Percentiles rank a stretch among this genome's conserved stretches.
Evolutionary conservation across 1,140 invertebrate species (phyloP).

Genomic region (Penaeus vannamei): DNA sequence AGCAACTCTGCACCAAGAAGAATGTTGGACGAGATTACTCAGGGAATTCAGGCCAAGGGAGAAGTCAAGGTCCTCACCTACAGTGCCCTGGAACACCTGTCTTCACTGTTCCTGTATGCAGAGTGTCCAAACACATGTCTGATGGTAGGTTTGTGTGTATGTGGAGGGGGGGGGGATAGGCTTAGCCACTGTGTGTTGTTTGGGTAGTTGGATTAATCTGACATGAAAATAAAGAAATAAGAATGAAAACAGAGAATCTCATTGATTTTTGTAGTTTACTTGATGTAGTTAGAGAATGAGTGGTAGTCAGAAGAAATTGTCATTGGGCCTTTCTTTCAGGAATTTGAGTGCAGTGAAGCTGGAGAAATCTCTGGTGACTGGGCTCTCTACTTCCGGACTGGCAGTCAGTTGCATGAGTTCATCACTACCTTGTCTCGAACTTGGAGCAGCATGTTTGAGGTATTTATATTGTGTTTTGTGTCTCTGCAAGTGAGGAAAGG

Average conservation of each 20-base stretch:
- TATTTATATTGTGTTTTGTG: not conserved
- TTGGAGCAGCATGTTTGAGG: constrained; percentile 48
- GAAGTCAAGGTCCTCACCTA: constrained; percentile 55
- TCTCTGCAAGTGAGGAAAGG: not conserved
- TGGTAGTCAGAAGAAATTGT: not conserved
- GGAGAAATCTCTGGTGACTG: constrained; percentile 63
- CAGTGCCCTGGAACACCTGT: constrained; percentile 51
- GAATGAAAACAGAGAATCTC: too few species aligned
- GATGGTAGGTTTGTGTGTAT: constrained; percentile 31
- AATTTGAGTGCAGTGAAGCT: constrained; percentile 62
- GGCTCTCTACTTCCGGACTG: constrained; percentile 63
- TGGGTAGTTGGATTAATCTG: too few species aligned
- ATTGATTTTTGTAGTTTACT: not conserved
- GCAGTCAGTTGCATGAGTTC: constrained; percentile 58
- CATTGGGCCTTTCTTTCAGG: not conserved
- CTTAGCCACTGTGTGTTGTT: too few species aligned
- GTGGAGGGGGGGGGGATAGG: too few species aligned
- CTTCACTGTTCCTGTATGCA: constrained; percentile 52
- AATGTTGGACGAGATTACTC: too few species aligned
- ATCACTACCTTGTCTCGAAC: constrained; percentile 45
- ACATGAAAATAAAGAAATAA: too few species aligned
- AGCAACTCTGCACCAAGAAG: too few species aligned
- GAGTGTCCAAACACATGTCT: constrained; percentile 57
- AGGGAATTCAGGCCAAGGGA: constrained; percentile 14
- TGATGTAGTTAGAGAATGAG: not conserved